A percentile compares a stretch with the other conserved stretches of the same genome.
phyloP scores from a whole-genome alignment of 1,140 invertebrate genomes.

The Trichogramma pretiosum region DNA sequence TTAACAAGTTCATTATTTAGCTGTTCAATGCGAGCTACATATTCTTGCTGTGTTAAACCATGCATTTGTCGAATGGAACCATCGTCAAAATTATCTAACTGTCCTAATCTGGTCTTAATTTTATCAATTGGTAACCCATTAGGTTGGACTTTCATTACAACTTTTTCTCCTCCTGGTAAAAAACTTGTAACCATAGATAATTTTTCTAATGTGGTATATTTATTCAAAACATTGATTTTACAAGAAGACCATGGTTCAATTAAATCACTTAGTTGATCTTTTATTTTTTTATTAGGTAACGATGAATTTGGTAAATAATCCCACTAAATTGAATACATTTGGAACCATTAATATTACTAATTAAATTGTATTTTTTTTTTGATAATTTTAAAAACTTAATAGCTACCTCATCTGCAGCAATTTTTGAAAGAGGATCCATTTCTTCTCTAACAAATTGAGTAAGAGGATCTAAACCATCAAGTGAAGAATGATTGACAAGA shows the following conservation, averaged over 20 bases:
- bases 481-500: constrained; percentile 39
- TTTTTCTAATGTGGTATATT: constrained; percentile 87
- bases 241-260: constrained; percentile 69
- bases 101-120: constrained; percentile 82
- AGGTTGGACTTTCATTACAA: constrained; percentile 67
- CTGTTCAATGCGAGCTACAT: constrained; percentile 77
- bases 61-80: constrained; percentile 78
- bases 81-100: constrained; percentile 91
- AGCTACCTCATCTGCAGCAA: constrained; percentile 53
- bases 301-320: constrained; percentile 36
- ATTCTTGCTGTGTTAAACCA: constrained; percentile 86
- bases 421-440: constrained; percentile 56
- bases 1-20: constrained; percentile 79
- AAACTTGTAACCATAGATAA: constrained; percentile 83
- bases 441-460: constrained; percentile 60
- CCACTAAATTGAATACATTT: constrained; percentile 36
- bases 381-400: neutral
- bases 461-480: constrained; percentile 68
- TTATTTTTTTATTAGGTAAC: constrained; percentile 39
- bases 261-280: constrained; percentile 44
- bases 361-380: constrained; percentile 11
- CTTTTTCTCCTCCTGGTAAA: constrained; percentile 69
- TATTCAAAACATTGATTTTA: constrained; percentile 65
- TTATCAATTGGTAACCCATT: constrained; percentile 70
- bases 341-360: too few species aligned